Evolutionary conservation across 2,797 vertebrate genomes (phyloP).

Genomic region (Channa striata): DNA sequence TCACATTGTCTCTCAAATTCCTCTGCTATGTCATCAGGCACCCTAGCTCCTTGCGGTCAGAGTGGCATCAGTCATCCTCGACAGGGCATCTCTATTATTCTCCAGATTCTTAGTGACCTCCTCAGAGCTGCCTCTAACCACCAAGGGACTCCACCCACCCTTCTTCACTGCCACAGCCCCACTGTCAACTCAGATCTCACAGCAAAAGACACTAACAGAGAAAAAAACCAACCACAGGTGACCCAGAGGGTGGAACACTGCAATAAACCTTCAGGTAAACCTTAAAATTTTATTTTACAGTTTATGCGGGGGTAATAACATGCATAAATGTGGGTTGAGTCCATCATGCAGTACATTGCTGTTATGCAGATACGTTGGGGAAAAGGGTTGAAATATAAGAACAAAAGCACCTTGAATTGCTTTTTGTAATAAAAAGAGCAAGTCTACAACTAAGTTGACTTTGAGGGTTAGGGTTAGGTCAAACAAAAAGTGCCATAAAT

Average conservation of each 20-base stretch:
- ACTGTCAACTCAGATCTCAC: slow-evolving; percentile 39
- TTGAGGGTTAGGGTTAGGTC: too few relatives aligned
- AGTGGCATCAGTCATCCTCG: slow-evolving; percentile 86
- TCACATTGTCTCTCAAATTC: not conserved
- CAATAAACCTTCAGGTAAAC: slow-evolving; percentile 44
- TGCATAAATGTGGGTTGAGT: too few relatives aligned
- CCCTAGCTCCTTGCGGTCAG: slow-evolving; percentile 90
- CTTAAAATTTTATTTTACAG: not conserved
- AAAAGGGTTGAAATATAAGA: not conserved
- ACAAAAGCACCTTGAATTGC: too few relatives aligned
- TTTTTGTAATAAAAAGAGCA: too few relatives aligned
- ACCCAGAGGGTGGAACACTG: slow-evolving; percentile 12
- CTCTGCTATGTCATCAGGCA: slow-evolving; percentile 80
- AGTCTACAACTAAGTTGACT: too few relatives aligned
- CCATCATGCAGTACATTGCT: not conserved
- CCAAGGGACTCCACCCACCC: slow-evolving; percentile 87
- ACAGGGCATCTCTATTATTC: slow-evolving; percentile 90
- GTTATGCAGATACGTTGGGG: not conserved
- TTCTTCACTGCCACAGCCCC: slow-evolving; percentile 82
- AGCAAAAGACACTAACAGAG: slow-evolving; percentile 26
- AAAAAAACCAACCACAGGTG: slow-evolving; percentile 1
- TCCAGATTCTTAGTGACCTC: slow-evolving; percentile 96
- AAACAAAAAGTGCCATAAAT: too few relatives aligned
- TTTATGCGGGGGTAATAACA: not conserved
- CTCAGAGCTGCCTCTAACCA: slow-evolving; percentile 91